Percentiles rank a stretch among this genome's conserved stretches.
These are phyloP conservation scores for Patella vulgata DNA, from an alignment of 1,140 invertebrate genomes.

Conservation along the genomic window DNA sequence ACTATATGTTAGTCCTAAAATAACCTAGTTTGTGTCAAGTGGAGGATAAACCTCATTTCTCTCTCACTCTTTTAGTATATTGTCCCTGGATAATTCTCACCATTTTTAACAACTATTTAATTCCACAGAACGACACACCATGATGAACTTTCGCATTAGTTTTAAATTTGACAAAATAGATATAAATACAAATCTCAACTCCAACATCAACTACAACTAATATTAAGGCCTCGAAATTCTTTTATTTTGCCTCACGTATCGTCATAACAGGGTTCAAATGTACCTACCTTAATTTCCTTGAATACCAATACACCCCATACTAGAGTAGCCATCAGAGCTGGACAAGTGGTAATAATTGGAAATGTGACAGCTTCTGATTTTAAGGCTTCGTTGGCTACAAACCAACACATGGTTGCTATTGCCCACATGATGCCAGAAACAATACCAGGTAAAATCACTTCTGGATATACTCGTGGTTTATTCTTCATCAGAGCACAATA, in stretches of 20 bases:
- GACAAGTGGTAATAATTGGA: conserved; percentile 64
- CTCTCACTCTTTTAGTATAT: no score
- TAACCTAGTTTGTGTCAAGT: no score
- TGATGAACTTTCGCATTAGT: not conserved
- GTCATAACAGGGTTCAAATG: not conserved
- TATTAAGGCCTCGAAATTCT: not conserved
- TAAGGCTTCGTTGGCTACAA: conserved; percentile 66
- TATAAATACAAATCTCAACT: not conserved
- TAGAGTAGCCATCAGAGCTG: conserved; percentile 52
- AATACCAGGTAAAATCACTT: conserved; percentile 65
- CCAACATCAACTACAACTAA: not conserved
- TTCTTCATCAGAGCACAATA: conserved; percentile 63
- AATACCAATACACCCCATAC: conserved; percentile 56
- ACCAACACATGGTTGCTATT: conserved; percentile 65
- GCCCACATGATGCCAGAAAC: conserved; percentile 68
- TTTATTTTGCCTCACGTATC: not conserved
- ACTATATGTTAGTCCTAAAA: no score
- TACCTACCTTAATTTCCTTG: conserved; percentile 57
- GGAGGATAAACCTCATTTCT: no score
- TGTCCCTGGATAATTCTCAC: not conserved
- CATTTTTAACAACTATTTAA: not conserved
- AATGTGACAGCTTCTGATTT: conserved; percentile 67
- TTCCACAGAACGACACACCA: not conserved
- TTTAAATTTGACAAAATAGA: not conserved
- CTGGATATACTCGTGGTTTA: conserved; percentile 63